A percentile compares a stretch with the other conserved stretches of the same genome.
phyloP scores from a whole-genome alignment of 2,888 invertebrate genomes.

The Lasioglossum oenotherae region DNA sequence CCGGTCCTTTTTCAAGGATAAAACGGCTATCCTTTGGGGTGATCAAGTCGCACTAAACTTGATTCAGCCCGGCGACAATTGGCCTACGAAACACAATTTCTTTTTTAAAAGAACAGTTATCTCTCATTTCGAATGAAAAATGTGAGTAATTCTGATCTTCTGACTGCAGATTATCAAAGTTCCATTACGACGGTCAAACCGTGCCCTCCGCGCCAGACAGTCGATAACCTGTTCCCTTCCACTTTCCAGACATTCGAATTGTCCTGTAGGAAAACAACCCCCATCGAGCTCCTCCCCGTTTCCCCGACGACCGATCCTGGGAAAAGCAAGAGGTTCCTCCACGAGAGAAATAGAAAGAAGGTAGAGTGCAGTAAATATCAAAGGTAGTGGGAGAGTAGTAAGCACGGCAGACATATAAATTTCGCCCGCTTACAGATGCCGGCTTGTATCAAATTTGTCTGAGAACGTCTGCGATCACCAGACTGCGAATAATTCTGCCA shows the following conservation, averaged over 20 bases:
- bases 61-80: too few relatives aligned
- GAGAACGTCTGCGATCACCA: constrained; percentile 1
- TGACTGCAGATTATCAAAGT: background rate
- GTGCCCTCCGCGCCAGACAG: constrained; percentile 64
- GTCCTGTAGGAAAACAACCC: constrained; percentile 65
- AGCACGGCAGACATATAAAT: constrained; percentile 55
- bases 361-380: constrained; percentile 31
- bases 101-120: background rate
- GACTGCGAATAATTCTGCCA: background rate
- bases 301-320: constrained; percentile 31
- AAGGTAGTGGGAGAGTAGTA: constrained; percentile 16
- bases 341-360: constrained; percentile 32
- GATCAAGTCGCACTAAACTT: too few relatives aligned
- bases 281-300: constrained; percentile 43
- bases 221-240: constrained; percentile 67
- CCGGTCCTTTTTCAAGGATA: too few relatives aligned
- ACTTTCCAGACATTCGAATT: constrained; percentile 56
- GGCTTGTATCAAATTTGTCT: constrained; percentile 4
- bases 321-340: constrained; percentile 33
- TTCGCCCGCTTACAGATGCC: constrained; percentile 47
- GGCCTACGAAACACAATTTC: too few relatives aligned
- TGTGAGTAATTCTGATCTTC: background rate
- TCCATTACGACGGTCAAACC: constrained; percentile 57
- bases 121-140: background rate
- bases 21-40: too few relatives aligned